Conservation (phyloP, 2,888 invertebrate species). For the Rhorus exstirpatorius region DNA sequence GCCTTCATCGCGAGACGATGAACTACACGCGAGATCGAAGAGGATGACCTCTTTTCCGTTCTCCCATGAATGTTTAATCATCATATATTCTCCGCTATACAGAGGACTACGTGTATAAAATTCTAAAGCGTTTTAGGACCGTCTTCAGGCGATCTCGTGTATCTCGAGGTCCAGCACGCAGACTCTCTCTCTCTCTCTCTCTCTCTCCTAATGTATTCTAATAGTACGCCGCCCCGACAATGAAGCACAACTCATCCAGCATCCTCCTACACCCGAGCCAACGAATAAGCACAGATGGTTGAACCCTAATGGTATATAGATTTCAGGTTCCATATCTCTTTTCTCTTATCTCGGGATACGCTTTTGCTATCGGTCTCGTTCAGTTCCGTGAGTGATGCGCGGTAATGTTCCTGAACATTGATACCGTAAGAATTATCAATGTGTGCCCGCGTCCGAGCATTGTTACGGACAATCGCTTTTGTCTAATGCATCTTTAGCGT, state of each 20-base stretch:
- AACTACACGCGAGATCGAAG: slow-evolving; percentile 52
- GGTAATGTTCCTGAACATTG: slow-evolving; percentile 37
- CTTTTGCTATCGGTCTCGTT: slow-evolving; percentile 66
- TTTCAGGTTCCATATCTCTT: slow-evolving; percentile 56
- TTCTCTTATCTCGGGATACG: slow-evolving; percentile 62
- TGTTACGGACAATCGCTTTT: slow-evolving; percentile 59
- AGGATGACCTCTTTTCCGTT: slow-evolving; percentile 47
- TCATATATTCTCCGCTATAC: slow-evolving; percentile 65
- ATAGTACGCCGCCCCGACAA: slow-evolving; percentile 85
- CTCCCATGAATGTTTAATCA: slow-evolving; percentile 77
- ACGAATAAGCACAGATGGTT: slow-evolving; percentile 57
- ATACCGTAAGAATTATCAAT: slow-evolving; percentile 46
- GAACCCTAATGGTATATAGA: slow-evolving; percentile 58
- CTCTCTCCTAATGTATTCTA: slow-evolving; percentile 84
- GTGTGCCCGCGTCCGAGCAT: slow-evolving; percentile 5
- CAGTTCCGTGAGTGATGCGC: slow-evolving; percentile 60
- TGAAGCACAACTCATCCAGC: slow-evolving; percentile 84
- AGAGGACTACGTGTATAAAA: slow-evolving; percentile 34
- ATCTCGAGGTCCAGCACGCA: slow-evolving; percentile 60
- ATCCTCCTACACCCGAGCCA: slow-evolving; percentile 78
- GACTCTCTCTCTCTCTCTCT: too few relatives aligned
- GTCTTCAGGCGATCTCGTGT: slow-evolving; percentile 46
- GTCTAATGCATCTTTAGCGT: slow-evolving; percentile 27
- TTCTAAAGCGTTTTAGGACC: slow-evolving; percentile 66
- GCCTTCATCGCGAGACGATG: slow-evolving; percentile 59